Evolutionary conservation across 2,113 vertebrate genomes (phyloP), one percentile per base, ranked within the genome.

Genomic region (Tragelaphus buxtoni): DNA sequence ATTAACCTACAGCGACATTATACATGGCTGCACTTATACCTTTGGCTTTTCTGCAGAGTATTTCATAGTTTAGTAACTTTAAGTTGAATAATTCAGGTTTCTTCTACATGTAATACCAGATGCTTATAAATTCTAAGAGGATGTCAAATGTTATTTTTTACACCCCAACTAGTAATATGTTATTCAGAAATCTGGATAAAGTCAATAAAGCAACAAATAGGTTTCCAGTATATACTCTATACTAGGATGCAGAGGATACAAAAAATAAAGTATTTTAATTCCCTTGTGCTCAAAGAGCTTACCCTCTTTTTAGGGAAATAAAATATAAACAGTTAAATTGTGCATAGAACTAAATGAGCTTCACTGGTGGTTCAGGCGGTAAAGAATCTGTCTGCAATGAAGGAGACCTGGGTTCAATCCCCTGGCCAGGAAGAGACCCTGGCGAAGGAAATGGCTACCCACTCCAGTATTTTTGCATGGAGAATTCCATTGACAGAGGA

Each of bases 1-100:
- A 22, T 98, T 98, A 98, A 98, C 98, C 98, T 98, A 84, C 82
- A 97, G 89, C 20, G 89, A 98, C 96, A 97, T 98, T 96, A 80
- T 94, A 97, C 83, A 92, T n/a, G 63, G 76, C 53, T 97, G 35
- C 79, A 84, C 96, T 98, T 97, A 97, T 17, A 98, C 83, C 76
- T 98, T 98, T 98, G 96, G 58, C 88, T 98, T 90, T 97, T 92
- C 58, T 90, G 76, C 80, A 93, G 72, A 98, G 1, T 80, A 93
- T 97, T 98, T 98, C 86, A 98, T 95, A 98, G 97, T 97, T 98
- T 95, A 97, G 91, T 96, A 97, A 84, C 90, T 98, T 98, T 96
- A 97, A 92, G 84, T 91, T 97, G n/a, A 88, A 95, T 97, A 97
- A 97, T 91, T 91, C 26, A 56, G 97, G 30, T 92, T 97, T 91